phyloP scores from a whole-genome alignment of 1,140 invertebrate genomes.

The Paramacrobiotus metropolitanus region DNA sequence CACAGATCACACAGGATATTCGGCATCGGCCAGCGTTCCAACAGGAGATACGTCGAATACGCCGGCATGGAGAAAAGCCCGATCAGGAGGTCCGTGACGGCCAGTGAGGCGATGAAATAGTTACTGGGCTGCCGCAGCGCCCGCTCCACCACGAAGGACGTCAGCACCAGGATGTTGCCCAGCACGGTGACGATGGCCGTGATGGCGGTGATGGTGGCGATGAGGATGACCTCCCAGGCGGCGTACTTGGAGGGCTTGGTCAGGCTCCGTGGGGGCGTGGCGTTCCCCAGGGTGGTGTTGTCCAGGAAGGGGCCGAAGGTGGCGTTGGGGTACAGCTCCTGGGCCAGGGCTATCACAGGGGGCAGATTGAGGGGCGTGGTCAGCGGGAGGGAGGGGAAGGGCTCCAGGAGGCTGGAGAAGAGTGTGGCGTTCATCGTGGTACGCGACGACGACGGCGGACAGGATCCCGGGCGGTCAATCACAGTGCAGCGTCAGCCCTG shows the following conservation, averaged over 20 bases:
- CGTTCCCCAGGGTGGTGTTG: no score
- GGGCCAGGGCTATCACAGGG: no score
- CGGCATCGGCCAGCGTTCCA: conserved; percentile 88
- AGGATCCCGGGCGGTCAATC: no score
- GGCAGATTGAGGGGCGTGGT: no score
- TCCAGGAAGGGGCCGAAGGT: no score
- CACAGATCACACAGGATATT: conserved; percentile 88
- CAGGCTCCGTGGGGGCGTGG: no score
- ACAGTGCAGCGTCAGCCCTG: no score
- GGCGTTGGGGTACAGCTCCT: no score
- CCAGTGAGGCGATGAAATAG: conserved; percentile 95
- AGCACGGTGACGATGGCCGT: conserved; percentile 75
- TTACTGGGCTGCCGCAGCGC: conserved; percentile 94
- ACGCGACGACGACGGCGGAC: no score
- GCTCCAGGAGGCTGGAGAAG: no score
- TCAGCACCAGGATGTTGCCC: conserved; percentile 83
- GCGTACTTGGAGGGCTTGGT: neutral
- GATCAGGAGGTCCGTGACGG: conserved; percentile 91
- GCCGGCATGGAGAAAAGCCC: conserved; percentile 43
- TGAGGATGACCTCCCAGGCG: conserved; percentile 28
- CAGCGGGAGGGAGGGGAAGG: no score
- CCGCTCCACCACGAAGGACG: conserved; percentile 87
- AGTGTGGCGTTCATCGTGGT: no score
- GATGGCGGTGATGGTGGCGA: conserved; percentile 61
- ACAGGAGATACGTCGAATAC: conserved; percentile 59